Evolutionary conservation across 2,113 vertebrate species (phyloP), one percentile per base, ranked within the genome.

Genomic region (Stigmatopora argus): DNA sequence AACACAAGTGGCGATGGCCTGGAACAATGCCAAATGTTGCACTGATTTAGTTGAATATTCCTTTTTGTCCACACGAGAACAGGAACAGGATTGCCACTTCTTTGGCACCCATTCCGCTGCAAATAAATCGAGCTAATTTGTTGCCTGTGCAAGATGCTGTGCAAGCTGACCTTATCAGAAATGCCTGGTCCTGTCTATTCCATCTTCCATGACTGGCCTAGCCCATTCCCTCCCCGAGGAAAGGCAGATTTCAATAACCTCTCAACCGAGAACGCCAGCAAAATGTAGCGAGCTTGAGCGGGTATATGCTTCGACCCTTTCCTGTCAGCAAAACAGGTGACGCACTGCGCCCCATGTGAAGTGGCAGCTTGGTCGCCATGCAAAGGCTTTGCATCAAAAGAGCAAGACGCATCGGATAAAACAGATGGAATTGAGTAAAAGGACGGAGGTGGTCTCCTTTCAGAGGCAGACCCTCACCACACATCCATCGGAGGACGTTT

Each of bases 131-230:
- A 83, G 78, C 78, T 86, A 85, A 88, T 88, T 88, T 75, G 82
- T 81, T 81, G 85, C 85, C 80, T 74, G 79, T 72, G 74, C 83
- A 73, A 52, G 77, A 45, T 72, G 56, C 77, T 85, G 76, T 83
- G 82, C 82, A 77, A 59, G 57, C 84, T 90, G 90, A 90, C 89
- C 89, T 91, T 90, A 90, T 90, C 86, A 90, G 75, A 78, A 58
- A 61, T 74, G 67, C 75, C 72, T 74, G 47, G 66, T 77, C 75
- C 76, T 79, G 84, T 86, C 81, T 86, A 4, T 67, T 78, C 78
- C 78, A 73, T 83, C 77, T 77, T 72, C 64, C 65, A 72, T 83
- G 83, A 89, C 74, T 86, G 87, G 85, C 80, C 75, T 31, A 45
- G 69, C 49, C 63, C n/a, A 13, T 63, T 62, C 62, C 72, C 74